Evolutionary conservation across 2,113 vertebrate genomes (phyloP).

Genomic region (Myodes glareolus): DNA sequence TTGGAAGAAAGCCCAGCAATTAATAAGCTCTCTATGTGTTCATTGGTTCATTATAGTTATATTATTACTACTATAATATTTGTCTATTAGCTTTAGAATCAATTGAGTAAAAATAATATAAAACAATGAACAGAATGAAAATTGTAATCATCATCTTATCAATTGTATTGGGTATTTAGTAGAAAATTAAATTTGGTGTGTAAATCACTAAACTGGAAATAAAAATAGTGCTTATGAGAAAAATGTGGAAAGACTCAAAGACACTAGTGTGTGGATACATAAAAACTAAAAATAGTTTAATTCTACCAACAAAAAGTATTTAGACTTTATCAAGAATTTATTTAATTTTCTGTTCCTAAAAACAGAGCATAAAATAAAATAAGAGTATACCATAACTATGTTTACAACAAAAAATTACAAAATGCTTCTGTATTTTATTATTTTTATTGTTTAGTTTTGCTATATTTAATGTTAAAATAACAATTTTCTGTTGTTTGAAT

Average conservation of each 20-base stretch:
- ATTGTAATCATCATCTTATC: conserved; percentile 21
- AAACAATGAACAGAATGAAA: conserved; percentile 9
- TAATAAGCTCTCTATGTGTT: background rate
- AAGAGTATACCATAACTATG: background rate
- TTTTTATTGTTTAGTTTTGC: background rate
- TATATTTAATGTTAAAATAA: background rate
- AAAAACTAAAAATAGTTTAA: background rate
- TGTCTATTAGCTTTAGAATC: background rate
- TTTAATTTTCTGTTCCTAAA: conserved; percentile 26
- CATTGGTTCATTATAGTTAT: conserved; percentile 1
- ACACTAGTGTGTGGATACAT: background rate
- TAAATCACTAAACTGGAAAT: conserved; percentile 4
- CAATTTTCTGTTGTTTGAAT: background rate
- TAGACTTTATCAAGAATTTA: background rate
- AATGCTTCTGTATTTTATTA: background rate
- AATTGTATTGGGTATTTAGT: background rate
- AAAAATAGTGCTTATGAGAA: background rate
- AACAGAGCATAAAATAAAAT: background rate
- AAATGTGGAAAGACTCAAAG: background rate
- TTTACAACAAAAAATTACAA: background rate
- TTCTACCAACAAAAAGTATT: background rate
- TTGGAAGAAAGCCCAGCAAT: background rate
- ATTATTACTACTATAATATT: conserved; percentile 13
- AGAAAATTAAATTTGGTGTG: background rate
- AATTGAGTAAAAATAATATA: conserved; percentile 40